Percentiles rank a stretch among this genome's conserved stretches.
Conservation (phyloP, 2,113 vertebrate genomes). For the Aspiorhynchus laticeps region DNA sequence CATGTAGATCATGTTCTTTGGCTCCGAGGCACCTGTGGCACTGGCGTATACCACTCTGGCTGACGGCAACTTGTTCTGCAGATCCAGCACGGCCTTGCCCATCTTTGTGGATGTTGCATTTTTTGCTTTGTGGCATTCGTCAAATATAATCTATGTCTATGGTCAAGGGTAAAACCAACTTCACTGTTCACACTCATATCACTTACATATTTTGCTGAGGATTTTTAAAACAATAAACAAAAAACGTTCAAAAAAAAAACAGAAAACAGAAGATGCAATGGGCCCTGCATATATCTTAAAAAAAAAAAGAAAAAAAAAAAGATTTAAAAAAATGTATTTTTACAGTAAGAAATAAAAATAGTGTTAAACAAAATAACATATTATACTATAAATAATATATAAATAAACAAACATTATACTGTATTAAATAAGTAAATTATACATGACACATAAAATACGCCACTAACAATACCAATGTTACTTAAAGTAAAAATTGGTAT, state of each 20-base stretch:
- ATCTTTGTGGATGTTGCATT: constrained; percentile 98
- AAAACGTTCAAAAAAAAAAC: too few relatives aligned
- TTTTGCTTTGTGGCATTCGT: constrained; percentile 99
- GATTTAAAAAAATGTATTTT: neutral
- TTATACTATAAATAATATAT: neutral
- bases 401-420: neutral
- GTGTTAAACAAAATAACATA: neutral
- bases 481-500: neutral
- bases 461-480: neutral
- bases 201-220: neutral
- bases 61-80: constrained; percentile 92
- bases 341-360: neutral
- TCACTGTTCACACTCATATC: neutral
- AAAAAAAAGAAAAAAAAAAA: neutral
- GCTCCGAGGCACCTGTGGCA: constrained; percentile 98
- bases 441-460: neutral
- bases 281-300: neutral
- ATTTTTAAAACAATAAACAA: neutral
- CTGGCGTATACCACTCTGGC: constrained; percentile 98
- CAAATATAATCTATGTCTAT: constrained; percentile 89
- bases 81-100: constrained; percentile 96
- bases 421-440: neutral
- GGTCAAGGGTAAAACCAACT: constrained; percentile 74
- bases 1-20: constrained; percentile 99
- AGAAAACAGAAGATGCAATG: too few relatives aligned